Percentiles rank a stretch among this genome's conserved stretches.
These are phyloP conservation scores for Alces alces DNA, from an alignment of 2,113 vertebrate species.

Conservation along the genomic window DNA sequence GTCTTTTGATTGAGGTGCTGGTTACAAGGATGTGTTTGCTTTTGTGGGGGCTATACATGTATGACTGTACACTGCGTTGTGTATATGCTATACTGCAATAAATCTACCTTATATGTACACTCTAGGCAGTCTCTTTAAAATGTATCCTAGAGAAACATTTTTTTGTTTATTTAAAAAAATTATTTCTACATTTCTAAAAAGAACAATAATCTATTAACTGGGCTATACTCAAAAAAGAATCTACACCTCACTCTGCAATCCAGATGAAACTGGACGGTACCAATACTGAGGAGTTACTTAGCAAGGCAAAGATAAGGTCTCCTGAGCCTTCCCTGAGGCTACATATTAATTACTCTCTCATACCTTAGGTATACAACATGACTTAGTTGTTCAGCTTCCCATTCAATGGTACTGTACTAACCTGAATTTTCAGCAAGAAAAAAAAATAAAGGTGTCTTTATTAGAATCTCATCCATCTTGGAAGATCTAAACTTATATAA, in stretches of 20 bases:
- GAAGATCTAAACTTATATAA: not conserved
- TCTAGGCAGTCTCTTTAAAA: not conserved
- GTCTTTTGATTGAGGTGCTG: not conserved
- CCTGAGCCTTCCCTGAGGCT: constrained; percentile 63
- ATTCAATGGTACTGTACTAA: not conserved
- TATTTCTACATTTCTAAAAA: not conserved
- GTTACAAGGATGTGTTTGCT: not conserved
- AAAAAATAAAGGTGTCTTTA: not conserved
- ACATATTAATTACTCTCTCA: constrained; percentile 47
- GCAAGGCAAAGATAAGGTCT: constrained; percentile 22
- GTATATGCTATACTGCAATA: not conserved
- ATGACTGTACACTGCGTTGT: not conserved
- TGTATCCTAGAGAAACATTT: not conserved
- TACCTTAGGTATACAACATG: not conserved
- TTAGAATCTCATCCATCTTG: not conserved
- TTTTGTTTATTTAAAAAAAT: not conserved
- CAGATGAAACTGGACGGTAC: constrained; percentile 61
- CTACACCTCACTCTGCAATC: constrained; percentile 45
- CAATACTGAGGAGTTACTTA: constrained; percentile 19
- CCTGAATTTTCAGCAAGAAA: not conserved
- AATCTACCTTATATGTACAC: not conserved
- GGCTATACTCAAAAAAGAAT: constrained; percentile 69
- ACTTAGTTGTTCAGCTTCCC: not conserved
- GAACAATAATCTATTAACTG: not conserved
- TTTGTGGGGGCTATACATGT: not conserved